Evolutionary conservation across 30 jellyfish, hydroid and myxozoan genomes (phyloP).

Genomic region (Aurelia aurita complex sp. Pacific): DNA sequence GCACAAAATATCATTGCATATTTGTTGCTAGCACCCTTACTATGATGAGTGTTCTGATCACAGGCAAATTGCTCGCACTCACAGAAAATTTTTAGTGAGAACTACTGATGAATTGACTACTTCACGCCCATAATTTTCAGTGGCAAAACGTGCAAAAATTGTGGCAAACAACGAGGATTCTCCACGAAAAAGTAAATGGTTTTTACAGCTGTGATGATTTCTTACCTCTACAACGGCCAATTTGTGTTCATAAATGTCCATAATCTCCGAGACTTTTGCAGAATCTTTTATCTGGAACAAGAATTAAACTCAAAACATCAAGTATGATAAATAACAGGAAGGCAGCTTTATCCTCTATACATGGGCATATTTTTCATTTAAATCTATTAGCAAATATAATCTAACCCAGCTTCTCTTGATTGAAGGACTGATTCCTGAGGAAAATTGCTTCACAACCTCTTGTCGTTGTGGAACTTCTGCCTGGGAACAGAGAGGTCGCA

Average conservation of each 20-base stretch:
- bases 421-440: no score
- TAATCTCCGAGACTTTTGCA: conserved; percentile 81
- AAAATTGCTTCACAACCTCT: background rate
- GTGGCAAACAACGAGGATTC: background rate
- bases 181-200: background rate
- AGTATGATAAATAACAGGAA: no score
- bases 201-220: background rate
- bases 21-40: no score
- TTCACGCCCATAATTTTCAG: no score
- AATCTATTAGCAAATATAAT: background rate
- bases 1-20: no score
- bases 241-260: conserved; percentile 87
- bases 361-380: no score
- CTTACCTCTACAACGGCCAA: conserved; percentile 76
- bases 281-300: conserved; percentile 78
- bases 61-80: no score
- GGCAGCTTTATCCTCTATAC: no score
- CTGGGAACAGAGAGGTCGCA: background rate
- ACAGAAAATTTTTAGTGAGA: no score
- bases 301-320: background rate
- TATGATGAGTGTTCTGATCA: no score
- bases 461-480: background rate
- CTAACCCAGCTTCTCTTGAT: background rate
- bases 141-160: background rate
- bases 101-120: no score